A percentile compares a stretch with the other conserved stretches of the same genome.
Evolutionary conservation across 2,113 vertebrate species (phyloP).

Genomic region (Meles meles): DNA sequence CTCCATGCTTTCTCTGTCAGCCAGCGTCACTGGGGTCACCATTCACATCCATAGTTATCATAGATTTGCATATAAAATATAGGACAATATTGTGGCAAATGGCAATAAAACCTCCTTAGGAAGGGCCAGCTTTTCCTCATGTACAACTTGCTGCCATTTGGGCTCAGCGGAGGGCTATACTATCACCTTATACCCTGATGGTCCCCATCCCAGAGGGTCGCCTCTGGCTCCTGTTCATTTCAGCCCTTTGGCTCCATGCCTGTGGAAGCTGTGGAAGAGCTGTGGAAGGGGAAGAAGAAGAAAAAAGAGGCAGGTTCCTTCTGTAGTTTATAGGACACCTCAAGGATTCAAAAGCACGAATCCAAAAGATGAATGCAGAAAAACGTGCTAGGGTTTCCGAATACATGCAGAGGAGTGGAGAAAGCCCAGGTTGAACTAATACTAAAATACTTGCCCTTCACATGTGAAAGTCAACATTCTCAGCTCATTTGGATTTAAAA

Average conservation of each 20-base stretch:
- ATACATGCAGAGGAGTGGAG: neutral
- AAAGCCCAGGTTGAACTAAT: neutral
- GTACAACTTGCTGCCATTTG: neutral
- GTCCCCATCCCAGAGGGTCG: neutral
- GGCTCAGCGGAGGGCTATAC: neutral
- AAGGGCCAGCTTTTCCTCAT: neutral
- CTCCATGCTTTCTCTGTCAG: neutral
- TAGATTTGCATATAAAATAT: neutral
- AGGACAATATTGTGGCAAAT: neutral
- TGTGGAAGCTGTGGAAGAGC: neutral
- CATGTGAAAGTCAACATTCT: neutral
- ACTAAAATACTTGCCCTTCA: neutral
- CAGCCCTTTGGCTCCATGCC: neutral
- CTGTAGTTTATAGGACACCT: neutral
- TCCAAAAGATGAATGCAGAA: neutral
- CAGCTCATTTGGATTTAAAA: slow-evolving; percentile 32
- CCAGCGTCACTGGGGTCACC: no score
- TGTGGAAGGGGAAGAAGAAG: neutral
- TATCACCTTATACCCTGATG: neutral
- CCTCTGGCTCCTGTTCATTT: neutral
- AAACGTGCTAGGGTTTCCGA: neutral
- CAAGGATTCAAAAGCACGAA: neutral
- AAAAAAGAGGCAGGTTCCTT: neutral
- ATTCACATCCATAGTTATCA: neutral
- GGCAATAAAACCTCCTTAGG: neutral